phyloP scores from a whole-genome alignment of 2,113 vertebrate genomes.

The Crypturellus undulatus region DNA sequence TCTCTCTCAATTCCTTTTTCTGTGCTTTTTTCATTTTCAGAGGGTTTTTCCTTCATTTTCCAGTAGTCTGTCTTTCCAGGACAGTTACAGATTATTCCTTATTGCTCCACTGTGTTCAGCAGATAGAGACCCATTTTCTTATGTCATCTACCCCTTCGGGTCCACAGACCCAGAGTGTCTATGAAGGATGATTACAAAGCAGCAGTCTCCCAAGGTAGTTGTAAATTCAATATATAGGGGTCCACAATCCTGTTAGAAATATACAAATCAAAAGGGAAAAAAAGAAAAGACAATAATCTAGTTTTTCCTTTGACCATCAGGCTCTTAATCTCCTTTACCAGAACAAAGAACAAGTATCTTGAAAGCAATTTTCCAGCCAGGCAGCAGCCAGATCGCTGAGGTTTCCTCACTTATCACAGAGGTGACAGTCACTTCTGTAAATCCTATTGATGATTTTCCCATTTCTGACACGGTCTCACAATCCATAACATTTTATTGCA shows the following conservation, averaged over 20 bases:
- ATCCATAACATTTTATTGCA: background rate
- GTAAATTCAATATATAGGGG: rapidly evolving
- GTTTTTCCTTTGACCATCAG: background rate
- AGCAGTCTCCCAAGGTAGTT: background rate
- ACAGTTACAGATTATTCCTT: background rate
- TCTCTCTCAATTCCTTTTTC: background rate
- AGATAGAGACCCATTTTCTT: background rate
- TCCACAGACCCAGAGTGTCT: background rate
- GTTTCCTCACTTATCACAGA: background rate
- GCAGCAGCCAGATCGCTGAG: background rate
- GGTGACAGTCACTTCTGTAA: background rate
- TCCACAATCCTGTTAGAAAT: background rate
- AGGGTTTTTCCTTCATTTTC: background rate
- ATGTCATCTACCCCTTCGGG: background rate
- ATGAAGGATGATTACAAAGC: background rate
- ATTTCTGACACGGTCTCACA: background rate
- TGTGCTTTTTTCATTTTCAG: background rate
- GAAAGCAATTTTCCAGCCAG: background rate
- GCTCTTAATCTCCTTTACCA: background rate
- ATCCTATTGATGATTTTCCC: background rate
- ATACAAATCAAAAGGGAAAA: background rate
- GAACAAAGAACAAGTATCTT: background rate
- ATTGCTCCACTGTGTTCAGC: background rate
- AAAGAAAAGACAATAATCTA: background rate
- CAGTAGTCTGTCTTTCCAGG: background rate